Evolutionary conservation across 2,797 vertebrate species (phyloP), one percentile per base, ranked within the genome.

Genomic region (Aselliscus stoliczkanus): DNA sequence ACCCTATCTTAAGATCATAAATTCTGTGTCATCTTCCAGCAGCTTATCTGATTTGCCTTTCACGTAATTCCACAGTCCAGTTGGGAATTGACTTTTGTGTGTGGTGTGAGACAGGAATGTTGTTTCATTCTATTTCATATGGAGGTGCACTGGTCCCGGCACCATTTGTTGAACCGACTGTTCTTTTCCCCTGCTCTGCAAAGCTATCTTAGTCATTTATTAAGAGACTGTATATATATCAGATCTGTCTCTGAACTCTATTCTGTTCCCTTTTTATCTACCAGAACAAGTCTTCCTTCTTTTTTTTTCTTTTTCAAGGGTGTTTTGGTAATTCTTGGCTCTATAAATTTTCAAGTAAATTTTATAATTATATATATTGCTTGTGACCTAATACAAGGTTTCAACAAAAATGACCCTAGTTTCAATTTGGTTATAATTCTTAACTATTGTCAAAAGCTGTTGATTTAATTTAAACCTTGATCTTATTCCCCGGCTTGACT

Each of bases 391-490:
- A 85, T 70, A 39, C 6, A 91, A 23, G 25, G 8, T 58, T 79
- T 91, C 86, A 82, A 84, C 47, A 91, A 81, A 89, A 97, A 75
- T 44, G 52, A 37, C 27, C 27, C 58, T 62, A 39, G 34, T 80
- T 90, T 94, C 52, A 42, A 23, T 58, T 80, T 70, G 25, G 47
- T 79, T 93, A 9, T 52, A 79, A 42, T 88, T 85, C n/a, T 58
- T 39, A 88, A 72, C 44, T 64, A 47, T 80, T 80, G 58, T 52
- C 50, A 21, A 0, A 69, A 67, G 50, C 17, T 69, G 31, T 77
- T 84, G 37, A 83, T 84, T 88, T 91, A 58, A 88, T 91, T 92
- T 64, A 84, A 80, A 70, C 60, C 67, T 88, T 88, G 44, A 62
- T 88, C 39, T 91, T 81, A 50, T 79, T 93, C 60, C 39, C 42